Conservation (phyloP, 1,140 invertebrate species). For the Muscidifurax raptorellus region DNA sequence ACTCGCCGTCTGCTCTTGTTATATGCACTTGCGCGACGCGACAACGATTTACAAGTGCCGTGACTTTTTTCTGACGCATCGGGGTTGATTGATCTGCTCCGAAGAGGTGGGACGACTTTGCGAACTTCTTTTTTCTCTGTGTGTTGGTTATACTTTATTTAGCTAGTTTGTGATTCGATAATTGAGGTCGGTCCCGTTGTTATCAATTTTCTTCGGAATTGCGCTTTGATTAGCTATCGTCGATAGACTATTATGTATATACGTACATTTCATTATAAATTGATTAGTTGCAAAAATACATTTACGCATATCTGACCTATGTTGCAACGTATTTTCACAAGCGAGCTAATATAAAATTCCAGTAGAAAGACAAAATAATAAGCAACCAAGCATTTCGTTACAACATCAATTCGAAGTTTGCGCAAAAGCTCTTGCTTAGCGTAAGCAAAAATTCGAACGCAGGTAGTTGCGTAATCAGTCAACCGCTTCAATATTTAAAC, state of each 20-base stretch:
- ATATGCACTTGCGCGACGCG: background rate
- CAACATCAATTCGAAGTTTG: background rate
- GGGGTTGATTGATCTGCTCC: constrained; percentile 9
- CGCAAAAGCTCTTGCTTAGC: background rate
- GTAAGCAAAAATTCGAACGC: background rate
- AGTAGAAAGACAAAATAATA: background rate
- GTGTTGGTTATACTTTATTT: too few species aligned
- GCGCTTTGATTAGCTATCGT: too few species aligned
- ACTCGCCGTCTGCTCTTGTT: background rate
- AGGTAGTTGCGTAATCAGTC: background rate
- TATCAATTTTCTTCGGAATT: too few species aligned
- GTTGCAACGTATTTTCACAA: background rate
- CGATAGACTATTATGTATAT: too few species aligned
- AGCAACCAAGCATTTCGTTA: background rate
- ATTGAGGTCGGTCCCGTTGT: too few species aligned
- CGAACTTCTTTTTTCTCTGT: background rate
- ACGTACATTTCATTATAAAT: too few species aligned
- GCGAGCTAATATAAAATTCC: background rate
- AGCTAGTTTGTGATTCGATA: too few species aligned
- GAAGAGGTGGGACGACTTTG: background rate
- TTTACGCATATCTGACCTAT: background rate
- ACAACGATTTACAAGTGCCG: background rate
- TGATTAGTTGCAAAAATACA: background rate
- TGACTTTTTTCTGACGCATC: background rate
- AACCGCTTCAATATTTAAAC: constrained; percentile 10